phyloP scores from a whole-genome alignment of 2,113 vertebrate genomes.

The Oxyura jamaicensis region DNA sequence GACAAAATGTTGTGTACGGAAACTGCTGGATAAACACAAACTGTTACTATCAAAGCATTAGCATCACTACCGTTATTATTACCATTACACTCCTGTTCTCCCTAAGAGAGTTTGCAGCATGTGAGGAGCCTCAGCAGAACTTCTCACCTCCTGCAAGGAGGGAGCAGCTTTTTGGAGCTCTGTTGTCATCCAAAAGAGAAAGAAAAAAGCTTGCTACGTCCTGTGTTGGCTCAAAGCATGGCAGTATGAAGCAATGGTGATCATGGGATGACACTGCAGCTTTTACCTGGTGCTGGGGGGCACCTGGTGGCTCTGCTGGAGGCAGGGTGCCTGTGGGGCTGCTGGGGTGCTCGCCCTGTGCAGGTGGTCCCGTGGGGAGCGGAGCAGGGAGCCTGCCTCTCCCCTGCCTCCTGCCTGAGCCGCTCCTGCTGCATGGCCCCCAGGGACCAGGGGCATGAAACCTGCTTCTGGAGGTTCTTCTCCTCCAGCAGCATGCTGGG shows the following conservation, averaged over 20 bases:
- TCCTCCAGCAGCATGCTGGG: rapidly evolving
- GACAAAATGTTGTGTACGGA: constrained; percentile 48
- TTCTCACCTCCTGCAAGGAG: constrained; percentile 23
- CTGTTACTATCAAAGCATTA: neutral
- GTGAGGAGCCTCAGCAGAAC: constrained; percentile 20
- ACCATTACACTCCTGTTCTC: neutral
- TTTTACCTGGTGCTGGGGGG: constrained; percentile 27
- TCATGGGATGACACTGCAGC: constrained; percentile 58
- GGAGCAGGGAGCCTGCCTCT: neutral
- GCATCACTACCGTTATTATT: neutral
- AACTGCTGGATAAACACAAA: constrained; percentile 38
- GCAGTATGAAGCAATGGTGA: constrained; percentile 56
- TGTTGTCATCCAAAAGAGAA: constrained; percentile 41
- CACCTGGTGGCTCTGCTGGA: neutral
- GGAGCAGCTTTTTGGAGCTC: constrained; percentile 31
- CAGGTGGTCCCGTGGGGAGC: rapidly evolving
- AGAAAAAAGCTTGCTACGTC: neutral
- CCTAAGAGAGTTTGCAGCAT: constrained; percentile 1
- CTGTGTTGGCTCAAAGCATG: constrained; percentile 36
- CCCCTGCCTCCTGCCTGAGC: neutral
- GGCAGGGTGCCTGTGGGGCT: rapidly evolving
- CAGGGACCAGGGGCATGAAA: neutral
- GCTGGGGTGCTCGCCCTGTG: neutral
- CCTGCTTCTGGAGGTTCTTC: neutral
- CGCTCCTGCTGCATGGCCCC: neutral